Conservation (phyloP, 1,140 invertebrate species). For the Panulirus ornatus region DNA sequence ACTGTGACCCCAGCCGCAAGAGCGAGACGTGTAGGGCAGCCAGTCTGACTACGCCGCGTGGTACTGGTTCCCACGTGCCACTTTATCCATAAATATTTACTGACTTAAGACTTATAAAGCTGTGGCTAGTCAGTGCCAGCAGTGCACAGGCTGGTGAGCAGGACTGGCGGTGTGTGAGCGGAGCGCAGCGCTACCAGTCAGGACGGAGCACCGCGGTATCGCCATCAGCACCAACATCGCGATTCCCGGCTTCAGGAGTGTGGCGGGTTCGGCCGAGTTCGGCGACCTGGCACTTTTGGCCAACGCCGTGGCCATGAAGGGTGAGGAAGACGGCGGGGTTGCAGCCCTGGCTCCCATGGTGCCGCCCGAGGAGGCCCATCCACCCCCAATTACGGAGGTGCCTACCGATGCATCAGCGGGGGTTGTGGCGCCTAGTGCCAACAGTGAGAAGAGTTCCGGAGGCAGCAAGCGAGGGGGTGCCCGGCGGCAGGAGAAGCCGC, state of each 20-base stretch:
- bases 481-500: conserved; percentile 94
- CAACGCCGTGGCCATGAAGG: conserved; percentile 72
- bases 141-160: conserved; percentile 5
- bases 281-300: conserved; percentile 70
- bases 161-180: neutral
- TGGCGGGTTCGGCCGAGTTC: conserved; percentile 69
- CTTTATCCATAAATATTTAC: conserved; percentile 43
- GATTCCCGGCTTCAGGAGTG: conserved; percentile 47
- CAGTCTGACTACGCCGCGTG: conserved; percentile 11
- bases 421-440: conserved; percentile 13
- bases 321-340: conserved; percentile 64
- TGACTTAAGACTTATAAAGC: conserved; percentile 26
- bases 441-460: conserved; percentile 46
- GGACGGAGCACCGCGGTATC: neutral
- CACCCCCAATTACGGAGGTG: conserved; percentile 61
- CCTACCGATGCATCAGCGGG: conserved; percentile 25
- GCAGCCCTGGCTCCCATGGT: conserved; percentile 60
- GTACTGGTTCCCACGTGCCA: neutral
- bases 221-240: conserved; percentile 33
- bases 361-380: conserved; percentile 51
- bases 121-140: conserved; percentile 17
- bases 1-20: conserved; percentile 60
- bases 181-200: neutral
- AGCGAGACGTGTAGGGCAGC: conserved; percentile 44
- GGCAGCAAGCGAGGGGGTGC: conserved; percentile 79